Conservation (phyloP, 2,797 vertebrate genomes). For the Trichosurus vulpecula region DNA sequence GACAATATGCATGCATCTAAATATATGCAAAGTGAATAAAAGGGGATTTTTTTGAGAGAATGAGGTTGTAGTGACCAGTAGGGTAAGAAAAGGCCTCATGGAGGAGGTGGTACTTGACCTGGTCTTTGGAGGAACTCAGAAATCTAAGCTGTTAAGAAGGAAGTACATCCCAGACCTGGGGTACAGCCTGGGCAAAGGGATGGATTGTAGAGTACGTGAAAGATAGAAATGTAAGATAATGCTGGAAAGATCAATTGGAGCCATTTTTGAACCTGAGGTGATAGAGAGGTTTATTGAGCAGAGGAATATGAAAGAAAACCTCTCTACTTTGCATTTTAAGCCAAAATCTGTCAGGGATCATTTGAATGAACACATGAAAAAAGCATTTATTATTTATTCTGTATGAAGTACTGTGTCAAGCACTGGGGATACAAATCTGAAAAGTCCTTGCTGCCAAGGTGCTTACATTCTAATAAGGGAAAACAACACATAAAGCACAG, state of each 20-base stretch:
- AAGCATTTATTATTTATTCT: neutral
- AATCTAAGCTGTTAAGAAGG: neutral
- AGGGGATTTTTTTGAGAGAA: neutral
- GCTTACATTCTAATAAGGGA: neutral
- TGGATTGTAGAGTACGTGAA: neutral
- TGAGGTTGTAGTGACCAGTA: neutral
- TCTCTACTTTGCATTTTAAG: neutral
- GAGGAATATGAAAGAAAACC: neutral
- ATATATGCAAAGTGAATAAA: neutral
- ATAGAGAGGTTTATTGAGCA: neutral
- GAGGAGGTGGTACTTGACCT: neutral
- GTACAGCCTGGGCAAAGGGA: neutral
- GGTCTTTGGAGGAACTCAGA: neutral
- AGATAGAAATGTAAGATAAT: neutral
- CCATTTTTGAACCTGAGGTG: neutral
- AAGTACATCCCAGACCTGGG: neutral
- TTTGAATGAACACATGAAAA: neutral
- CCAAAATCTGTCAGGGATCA: too few species aligned
- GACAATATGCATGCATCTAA: neutral
- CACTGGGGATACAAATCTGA: neutral
- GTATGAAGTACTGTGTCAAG: neutral
- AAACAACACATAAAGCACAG: neutral
- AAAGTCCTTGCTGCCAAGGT: neutral
- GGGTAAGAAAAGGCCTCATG: neutral
- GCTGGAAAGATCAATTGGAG: neutral